A percentile compares a stretch with the other conserved stretches of the same genome.
Evolutionary conservation across 1,140 invertebrate genomes (phyloP).

Genomic region (Procambarus virginalis): DNA sequence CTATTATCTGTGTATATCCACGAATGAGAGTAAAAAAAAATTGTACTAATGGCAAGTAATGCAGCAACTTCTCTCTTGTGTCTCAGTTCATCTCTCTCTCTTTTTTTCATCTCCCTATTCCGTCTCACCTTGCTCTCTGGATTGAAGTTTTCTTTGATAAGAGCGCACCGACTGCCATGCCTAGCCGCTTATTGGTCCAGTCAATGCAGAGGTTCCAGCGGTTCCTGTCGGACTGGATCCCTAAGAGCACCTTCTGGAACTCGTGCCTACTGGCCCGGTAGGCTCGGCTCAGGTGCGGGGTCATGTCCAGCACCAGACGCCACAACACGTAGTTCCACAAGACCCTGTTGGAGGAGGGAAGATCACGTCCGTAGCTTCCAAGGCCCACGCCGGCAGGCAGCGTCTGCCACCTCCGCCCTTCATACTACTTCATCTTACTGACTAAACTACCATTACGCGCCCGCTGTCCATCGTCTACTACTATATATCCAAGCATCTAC

Average conservation of each 20-base stretch:
- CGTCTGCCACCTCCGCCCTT: too few relatives aligned
- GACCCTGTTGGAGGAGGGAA: conserved; percentile 76
- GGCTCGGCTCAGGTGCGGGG: conserved; percentile 87
- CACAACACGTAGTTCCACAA: conserved; percentile 90
- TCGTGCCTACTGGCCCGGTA: conserved; percentile 85
- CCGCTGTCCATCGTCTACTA: too few relatives aligned
- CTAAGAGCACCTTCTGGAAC: conserved; percentile 86
- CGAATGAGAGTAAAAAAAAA: too few relatives aligned
- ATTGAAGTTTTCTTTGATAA: conserved; percentile 88
- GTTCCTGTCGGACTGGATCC: conserved; percentile 84
- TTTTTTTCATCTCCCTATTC: too few relatives aligned
- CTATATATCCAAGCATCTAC: too few relatives aligned
- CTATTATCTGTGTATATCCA: too few relatives aligned
- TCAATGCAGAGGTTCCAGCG: conserved; percentile 89
- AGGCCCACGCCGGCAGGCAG: too few relatives aligned
- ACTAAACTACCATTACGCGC: too few relatives aligned
- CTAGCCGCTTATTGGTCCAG: conserved; percentile 89
- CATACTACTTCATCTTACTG: too few relatives aligned
- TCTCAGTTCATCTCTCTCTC: too few relatives aligned
- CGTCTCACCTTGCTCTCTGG: conserved; percentile 83
- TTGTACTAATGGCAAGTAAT: too few relatives aligned
- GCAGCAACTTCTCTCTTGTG: not conserved
- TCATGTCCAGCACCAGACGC: conserved; percentile 85
- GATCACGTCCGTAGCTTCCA: not conserved
- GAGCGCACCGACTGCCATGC: conserved; percentile 87